Conservation (phyloP, 1,140 invertebrate species). For the Rhagoletis pomonella region DNA sequence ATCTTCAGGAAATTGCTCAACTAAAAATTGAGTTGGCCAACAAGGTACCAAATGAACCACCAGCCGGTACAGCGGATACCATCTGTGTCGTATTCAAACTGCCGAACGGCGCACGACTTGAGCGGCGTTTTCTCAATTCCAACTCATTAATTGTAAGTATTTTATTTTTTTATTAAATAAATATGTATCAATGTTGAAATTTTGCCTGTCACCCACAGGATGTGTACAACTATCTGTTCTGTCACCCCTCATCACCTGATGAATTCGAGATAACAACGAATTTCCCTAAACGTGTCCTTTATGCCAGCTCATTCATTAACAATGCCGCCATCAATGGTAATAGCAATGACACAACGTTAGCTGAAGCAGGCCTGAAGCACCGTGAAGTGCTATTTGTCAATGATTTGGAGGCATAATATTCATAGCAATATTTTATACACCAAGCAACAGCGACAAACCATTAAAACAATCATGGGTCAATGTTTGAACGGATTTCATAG, state of each 20-base stretch:
- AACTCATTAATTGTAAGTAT: constrained; percentile 77
- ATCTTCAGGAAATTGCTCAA: constrained; percentile 77
- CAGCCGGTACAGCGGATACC: constrained; percentile 79
- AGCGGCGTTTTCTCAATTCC: constrained; percentile 87
- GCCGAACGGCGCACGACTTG: constrained; percentile 88
- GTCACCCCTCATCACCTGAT: constrained; percentile 92
- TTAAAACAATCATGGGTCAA: constrained; percentile 30
- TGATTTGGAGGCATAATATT: constrained; percentile 89
- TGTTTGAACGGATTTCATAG: constrained; percentile 39
- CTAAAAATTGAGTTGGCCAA: constrained; percentile 81
- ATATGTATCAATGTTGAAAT: constrained; percentile 36
- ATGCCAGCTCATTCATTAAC: constrained; percentile 76
- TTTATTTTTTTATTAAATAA: constrained; percentile 42
- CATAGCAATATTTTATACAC: constrained; percentile 54
- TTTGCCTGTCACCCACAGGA: constrained; percentile 79
- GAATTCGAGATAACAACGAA: constrained; percentile 97
- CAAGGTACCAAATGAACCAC: constrained; percentile 87
- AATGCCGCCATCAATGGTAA: constrained; percentile 51
- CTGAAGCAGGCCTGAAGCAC: constrained; percentile 87
- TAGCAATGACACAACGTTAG: constrained; percentile 78
- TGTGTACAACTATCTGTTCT: constrained; percentile 96
- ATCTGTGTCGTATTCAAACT: constrained; percentile 93
- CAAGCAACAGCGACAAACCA: constrained; percentile 4
- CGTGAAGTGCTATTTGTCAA: constrained; percentile 95
- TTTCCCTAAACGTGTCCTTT: constrained; percentile 90